Percentiles rank a stretch among this genome's conserved stretches.
phyloP scores from a whole-genome alignment of 1,140 invertebrate species.

The Temnothorax longispinosus region DNA sequence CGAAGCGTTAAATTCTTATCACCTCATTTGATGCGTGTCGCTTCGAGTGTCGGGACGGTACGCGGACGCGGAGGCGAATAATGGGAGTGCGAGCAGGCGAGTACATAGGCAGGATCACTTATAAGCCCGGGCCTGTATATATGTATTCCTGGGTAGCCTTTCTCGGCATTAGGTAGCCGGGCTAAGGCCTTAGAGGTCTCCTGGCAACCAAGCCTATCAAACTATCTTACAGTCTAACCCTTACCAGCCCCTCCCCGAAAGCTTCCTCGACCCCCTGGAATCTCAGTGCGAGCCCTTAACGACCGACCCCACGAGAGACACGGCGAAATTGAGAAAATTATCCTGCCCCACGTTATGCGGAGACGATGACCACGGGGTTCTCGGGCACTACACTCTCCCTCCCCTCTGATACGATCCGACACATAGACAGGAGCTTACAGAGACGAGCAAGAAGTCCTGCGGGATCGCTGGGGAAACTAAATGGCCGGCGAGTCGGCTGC shows the following conservation, averaged over 20 bases:
- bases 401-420: slow-evolving; percentile 38
- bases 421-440: slow-evolving; percentile 52
- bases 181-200: slow-evolving; percentile 81
- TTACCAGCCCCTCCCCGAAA: slow-evolving; percentile 73
- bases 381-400: slow-evolving; percentile 64
- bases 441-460: slow-evolving; percentile 62
- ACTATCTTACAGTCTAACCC: slow-evolving; percentile 84
- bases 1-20: slow-evolving; percentile 44
- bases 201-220: slow-evolving; percentile 86
- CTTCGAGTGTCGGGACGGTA: slow-evolving; percentile 11
- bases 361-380: slow-evolving; percentile 79
- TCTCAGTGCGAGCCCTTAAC: slow-evolving; percentile 85
- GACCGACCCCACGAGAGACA: slow-evolving; percentile 84
- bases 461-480: slow-evolving; percentile 56
- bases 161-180: slow-evolving; percentile 78
- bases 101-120: slow-evolving; percentile 73
- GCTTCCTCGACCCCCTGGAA: slow-evolving; percentile 78
- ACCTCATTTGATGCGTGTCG: slow-evolving; percentile 4
- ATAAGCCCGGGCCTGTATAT: slow-evolving; percentile 71
- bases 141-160: slow-evolving; percentile 75
- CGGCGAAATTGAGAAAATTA: slow-evolving; percentile 86
- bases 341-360: slow-evolving; percentile 79
- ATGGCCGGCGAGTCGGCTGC: slow-evolving; percentile 76
- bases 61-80: slow-evolving; percentile 41
- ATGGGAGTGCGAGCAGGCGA: slow-evolving; percentile 31